Evolutionary conservation across 2,888 invertebrate species (phyloP).

Genomic region (Dolichopus griseipennis): DNA sequence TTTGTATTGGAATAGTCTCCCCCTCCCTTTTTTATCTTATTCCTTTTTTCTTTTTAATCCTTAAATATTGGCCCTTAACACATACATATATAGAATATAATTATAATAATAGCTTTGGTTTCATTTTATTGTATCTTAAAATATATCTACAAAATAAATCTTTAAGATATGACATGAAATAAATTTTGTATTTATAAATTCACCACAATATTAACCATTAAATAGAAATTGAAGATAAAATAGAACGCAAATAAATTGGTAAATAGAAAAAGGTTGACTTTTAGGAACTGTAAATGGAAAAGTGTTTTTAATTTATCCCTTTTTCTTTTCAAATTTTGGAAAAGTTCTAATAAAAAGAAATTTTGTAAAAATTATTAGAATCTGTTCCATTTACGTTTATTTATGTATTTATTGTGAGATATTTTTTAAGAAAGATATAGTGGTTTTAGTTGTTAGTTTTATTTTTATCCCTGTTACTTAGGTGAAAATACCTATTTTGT

Average conservation of each 20-base stretch:
- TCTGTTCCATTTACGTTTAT: too few relatives aligned
- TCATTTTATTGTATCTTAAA: not conserved
- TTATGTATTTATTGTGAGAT: too few relatives aligned
- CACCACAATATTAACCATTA: not conserved
- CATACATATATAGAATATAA: not conserved
- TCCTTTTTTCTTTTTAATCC: not conserved
- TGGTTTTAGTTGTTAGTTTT: too few relatives aligned
- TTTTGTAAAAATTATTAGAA: too few relatives aligned
- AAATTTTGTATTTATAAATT: conserved; percentile 1
- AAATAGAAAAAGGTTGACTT: not conserved
- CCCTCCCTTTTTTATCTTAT: not conserved
- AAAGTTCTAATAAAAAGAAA: too few relatives aligned
- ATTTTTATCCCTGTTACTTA: too few relatives aligned
- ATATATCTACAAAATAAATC: too few relatives aligned
- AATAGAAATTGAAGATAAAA: not conserved
- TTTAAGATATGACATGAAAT: conserved; percentile 1
- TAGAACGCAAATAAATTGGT: not conserved
- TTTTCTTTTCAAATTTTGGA: not conserved
- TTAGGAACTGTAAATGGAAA: not conserved
- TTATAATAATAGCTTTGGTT: not conserved
- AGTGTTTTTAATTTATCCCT: not conserved
- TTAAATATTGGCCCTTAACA: not conserved
- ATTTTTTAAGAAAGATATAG: too few relatives aligned
- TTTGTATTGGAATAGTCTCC: not conserved
- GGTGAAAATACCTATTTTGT: too few relatives aligned